These are phyloP conservation scores for Ramphastos sulfuratus DNA, from an alignment of 2,113 vertebrate genomes.

Conservation along the genomic window DNA sequence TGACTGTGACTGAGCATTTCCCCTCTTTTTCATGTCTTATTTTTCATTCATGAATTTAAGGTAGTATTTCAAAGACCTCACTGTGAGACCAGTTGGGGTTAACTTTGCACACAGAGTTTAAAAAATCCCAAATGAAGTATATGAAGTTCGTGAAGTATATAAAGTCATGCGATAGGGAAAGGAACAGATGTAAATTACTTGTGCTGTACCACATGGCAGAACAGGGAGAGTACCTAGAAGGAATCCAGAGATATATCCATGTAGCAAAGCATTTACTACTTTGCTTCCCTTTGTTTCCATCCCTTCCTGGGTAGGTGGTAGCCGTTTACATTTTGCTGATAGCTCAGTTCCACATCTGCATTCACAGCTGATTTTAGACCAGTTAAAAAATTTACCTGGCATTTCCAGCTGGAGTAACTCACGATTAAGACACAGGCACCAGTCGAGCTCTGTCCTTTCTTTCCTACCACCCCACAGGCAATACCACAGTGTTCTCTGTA, in stretches of 20 bases:
- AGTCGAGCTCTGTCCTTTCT: background rate
- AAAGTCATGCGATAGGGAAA: background rate
- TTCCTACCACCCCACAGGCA: background rate
- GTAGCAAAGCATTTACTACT: background rate
- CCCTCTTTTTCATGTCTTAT: background rate
- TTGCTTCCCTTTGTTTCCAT: background rate
- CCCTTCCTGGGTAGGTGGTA: background rate
- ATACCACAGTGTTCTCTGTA: background rate
- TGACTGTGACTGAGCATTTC: background rate
- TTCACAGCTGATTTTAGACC: background rate
- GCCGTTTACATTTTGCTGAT: background rate
- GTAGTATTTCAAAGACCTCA: background rate
- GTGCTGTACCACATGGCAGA: background rate
- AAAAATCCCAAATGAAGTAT: background rate
- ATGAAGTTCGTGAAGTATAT: background rate
- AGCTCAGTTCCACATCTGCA: background rate
- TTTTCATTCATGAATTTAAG: background rate
- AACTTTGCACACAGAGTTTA: background rate
- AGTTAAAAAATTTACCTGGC: background rate
- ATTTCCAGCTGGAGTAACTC: background rate
- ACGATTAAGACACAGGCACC: background rate
- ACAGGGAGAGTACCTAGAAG: background rate
- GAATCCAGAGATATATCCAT: background rate
- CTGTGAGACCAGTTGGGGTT: background rate
- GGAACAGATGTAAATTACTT: background rate